A percentile compares a stretch with the other conserved stretches of the same genome.
Evolutionary conservation across 2,888 invertebrate genomes (phyloP).

Genomic region (Fragum fragum): DNA sequence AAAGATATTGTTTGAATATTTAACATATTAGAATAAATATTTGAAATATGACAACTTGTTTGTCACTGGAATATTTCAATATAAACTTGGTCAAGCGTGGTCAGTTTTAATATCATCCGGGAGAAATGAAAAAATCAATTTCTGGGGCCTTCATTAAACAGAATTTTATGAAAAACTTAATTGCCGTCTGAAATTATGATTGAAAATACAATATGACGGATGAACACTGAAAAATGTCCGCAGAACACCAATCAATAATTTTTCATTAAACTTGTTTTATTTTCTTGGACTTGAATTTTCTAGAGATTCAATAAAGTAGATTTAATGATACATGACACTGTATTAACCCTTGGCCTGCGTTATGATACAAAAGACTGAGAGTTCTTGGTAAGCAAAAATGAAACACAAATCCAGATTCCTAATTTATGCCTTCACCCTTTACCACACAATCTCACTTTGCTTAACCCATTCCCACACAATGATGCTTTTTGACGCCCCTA

Average conservation of each 20-base stretch:
- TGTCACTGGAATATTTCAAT: constrained; percentile 47
- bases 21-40: constrained; percentile 13
- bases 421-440: too few species aligned
- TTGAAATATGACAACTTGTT: constrained; percentile 60
- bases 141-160: constrained; percentile 49
- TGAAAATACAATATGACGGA: constrained; percentile 25
- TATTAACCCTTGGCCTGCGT: too few species aligned
- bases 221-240: constrained; percentile 14
- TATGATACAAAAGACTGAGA: too few species aligned
- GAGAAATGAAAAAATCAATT: constrained; percentile 19
- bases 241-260: constrained; percentile 16
- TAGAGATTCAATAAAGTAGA: too few species aligned
- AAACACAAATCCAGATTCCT: too few species aligned
- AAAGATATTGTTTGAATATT: neutral
- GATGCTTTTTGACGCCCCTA: too few species aligned
- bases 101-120: constrained; percentile 11
- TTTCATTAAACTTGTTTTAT: constrained; percentile 4
- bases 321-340: too few species aligned
- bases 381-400: too few species aligned
- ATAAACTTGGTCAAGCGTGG: constrained; percentile 27
- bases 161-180: constrained; percentile 59
- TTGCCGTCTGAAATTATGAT: constrained; percentile 19
- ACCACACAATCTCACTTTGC: too few species aligned
- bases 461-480: too few species aligned
- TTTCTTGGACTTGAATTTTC: too few species aligned